Evolutionary conservation across 2,797 vertebrate species (phyloP).

Genomic region (Crocodylus rhombifer): DNA sequence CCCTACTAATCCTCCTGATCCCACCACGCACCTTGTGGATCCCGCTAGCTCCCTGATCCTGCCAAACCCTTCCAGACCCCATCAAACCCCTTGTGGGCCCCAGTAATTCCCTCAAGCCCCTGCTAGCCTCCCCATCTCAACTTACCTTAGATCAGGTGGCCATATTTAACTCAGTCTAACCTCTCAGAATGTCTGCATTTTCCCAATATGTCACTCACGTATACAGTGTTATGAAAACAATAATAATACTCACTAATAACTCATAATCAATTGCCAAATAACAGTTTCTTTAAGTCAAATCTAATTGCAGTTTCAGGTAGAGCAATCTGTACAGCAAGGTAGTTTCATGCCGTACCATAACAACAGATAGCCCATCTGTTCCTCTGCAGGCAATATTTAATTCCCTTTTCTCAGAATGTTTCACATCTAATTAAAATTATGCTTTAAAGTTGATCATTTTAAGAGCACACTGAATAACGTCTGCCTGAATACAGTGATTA

Average conservation of each 20-base stretch:
- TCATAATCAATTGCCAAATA: background rate
- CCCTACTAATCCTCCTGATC: too few species aligned
- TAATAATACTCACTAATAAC: background rate
- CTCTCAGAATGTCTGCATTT: background rate
- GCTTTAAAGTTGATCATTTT: conserved; percentile 19
- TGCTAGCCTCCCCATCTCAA: too few species aligned
- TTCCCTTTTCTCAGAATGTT: conserved; percentile 22
- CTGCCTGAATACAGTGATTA: background rate
- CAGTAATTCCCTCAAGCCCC: too few species aligned
- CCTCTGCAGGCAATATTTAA: conserved; percentile 8
- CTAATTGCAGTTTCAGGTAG: background rate
- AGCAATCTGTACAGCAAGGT: conserved; percentile 12
- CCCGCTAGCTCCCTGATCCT: too few species aligned
- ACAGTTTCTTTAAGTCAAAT: background rate
- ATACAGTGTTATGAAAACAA: background rate
- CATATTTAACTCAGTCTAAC: too few species aligned
- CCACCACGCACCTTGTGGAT: too few species aligned
- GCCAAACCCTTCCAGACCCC: too few species aligned
- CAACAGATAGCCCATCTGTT: conserved; percentile 34
- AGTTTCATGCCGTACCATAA: background rate
- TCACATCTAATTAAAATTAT: conserved; percentile 51
- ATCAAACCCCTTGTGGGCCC: too few species aligned
- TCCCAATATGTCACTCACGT: background rate
- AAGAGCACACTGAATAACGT: conserved; percentile 16
- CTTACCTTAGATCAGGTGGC: too few species aligned